Evolutionary conservation across 2,797 vertebrate species (phyloP), one percentile per base, ranked within the genome.

Genomic region (Sciurus carolinensis): DNA sequence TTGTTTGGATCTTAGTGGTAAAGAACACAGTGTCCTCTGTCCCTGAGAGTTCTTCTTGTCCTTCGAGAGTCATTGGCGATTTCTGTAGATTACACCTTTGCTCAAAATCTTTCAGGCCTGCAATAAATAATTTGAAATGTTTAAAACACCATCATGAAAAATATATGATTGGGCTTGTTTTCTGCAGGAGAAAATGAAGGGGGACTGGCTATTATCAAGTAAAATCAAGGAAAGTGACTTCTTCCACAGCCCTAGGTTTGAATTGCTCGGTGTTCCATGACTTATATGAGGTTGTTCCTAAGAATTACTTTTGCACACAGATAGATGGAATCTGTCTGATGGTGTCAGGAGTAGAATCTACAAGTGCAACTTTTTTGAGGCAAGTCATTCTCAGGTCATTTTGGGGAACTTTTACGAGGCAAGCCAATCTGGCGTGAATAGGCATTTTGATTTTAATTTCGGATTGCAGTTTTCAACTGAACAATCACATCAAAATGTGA

Each of bases 101-200:
- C 18, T 91, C 82, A 83, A 76, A 93, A 91, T 59, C 47, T 15
- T 88, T 50, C 54, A 93, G 28, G 7, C 22, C 22, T 69, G 3
- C 57, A 87, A 50, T 3, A 96, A 50, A 89, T 89, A 67, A 77
- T 76, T 80, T 91, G 36, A 90, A 85, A 91, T 52, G 13, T 47
- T 86, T 93, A 77, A 94, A 95, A 81, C 1, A 24, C 9, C 12
- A 59, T 91, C 75, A 26, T 81, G 36, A 82, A 87, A 79, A 76
- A 83, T 7, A 76, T 50, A 57, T 2, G 0, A 33, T 66, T 94
- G 28, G 10, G 36, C 79, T 93, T 87, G 73, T 75, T 64, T 95
- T 93, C 39, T n/a, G 73, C 7, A 71, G 20, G 11, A 95, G 52
- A 95, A 96, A 84, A 91, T 87, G 57, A 97, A 64, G 30, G 33